Evolutionary conservation across 2,113 vertebrate genomes (phyloP), one percentile per base, ranked within the genome.

Genomic region (Macrotus californicus): DNA sequence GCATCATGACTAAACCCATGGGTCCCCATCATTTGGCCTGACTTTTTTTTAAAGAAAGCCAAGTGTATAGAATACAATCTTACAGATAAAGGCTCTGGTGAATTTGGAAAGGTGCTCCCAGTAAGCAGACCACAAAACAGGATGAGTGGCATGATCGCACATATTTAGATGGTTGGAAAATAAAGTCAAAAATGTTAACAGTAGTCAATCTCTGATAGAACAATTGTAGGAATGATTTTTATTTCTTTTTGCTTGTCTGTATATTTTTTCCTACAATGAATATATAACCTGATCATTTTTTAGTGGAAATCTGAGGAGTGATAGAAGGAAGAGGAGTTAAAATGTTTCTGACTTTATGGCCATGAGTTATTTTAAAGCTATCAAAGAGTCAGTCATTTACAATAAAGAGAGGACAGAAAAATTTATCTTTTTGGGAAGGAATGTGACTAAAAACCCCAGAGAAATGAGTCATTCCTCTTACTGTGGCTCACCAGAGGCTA

Each of bases 381-480:
- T 72, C 46, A 48, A 64, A 75, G 13, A 75, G 41, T 12, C 19
- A 3, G 34, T 72, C 6, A 73, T 67, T 56, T 67, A 85, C 8
- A 83, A 1, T 64, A 31, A 67, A 2, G 1, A 72, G 72, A 46
- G 19, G 56, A 91, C 24, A 34, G 66, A n/a, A 39, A 83, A 64
- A 13, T 56, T 54, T 84, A 50, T 84, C 88, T 84, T 81, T 77
- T 67, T 2, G 10, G 52, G 66, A 43, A 96, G 66, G 67, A 92
- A 66, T 77, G 76, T 94, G 69, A 92, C 59, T 90, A 29, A 79
- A 83, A 95, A 87, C 52, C 59, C 76, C 56, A 69, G 48, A 91
- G 93, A 54, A 94, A 82, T n/a, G 52, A 85, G 22, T 3, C 29
- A 59, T 46, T 77, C 80, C 80, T 88, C 76, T 75, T 24, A 14